These are phyloP conservation scores for Hydrotaea cyrtoneurina DNA, from an alignment of 2,888 invertebrate species.

Conservation along the genomic window DNA sequence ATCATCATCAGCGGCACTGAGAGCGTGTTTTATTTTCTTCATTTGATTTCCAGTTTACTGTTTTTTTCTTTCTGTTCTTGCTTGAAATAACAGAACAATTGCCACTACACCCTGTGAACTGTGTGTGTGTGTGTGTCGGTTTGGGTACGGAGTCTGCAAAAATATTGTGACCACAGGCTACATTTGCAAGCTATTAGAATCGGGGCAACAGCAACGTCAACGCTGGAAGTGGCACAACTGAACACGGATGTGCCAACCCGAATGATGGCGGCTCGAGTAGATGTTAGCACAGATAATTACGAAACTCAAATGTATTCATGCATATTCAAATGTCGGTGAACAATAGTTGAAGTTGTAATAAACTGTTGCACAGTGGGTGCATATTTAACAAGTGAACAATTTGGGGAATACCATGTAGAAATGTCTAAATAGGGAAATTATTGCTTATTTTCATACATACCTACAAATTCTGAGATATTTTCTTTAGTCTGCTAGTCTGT, in stretches of 20 bases:
- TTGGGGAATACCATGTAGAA: too few relatives aligned
- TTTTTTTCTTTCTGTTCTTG: too few relatives aligned
- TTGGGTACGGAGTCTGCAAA: background rate
- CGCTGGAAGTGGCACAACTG: background rate
- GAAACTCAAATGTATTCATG: constrained; percentile 44
- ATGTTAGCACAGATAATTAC: constrained; percentile 54
- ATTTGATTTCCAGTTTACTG: background rate
- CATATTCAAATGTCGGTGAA: background rate
- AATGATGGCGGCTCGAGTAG: background rate
- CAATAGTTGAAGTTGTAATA: background rate
- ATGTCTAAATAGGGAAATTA: too few relatives aligned
- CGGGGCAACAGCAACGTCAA: background rate
- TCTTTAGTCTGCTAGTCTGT: too few relatives aligned
- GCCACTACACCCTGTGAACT: too few relatives aligned
- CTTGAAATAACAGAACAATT: background rate
- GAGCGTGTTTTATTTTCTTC: too few relatives aligned
- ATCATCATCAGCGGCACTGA: background rate
- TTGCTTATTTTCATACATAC: too few relatives aligned
- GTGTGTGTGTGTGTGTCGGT: background rate
- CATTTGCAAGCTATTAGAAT: background rate
- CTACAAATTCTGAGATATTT: too few relatives aligned
- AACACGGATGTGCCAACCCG: constrained; percentile 2
- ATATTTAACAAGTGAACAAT: too few relatives aligned
- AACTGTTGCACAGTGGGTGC: background rate
- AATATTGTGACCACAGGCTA: background rate